Conservation (phyloP, 1,140 invertebrate genomes). For the Eriosoma lanigerum region DNA sequence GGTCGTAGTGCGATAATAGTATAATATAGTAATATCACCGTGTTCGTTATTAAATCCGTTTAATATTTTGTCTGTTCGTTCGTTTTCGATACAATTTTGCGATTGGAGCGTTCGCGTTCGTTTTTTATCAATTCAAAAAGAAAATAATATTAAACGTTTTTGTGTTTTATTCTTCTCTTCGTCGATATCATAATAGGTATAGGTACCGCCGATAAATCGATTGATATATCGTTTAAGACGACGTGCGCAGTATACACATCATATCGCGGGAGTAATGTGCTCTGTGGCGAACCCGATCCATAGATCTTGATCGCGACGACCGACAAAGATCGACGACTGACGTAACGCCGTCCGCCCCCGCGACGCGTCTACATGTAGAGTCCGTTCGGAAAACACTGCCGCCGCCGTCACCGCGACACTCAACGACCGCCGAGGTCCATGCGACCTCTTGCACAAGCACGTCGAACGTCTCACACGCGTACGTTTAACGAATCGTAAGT, state of each 20-base stretch:
- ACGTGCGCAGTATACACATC: background rate
- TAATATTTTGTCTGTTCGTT: no score
- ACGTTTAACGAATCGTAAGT: conserved; percentile 1
- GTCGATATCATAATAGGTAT: background rate
- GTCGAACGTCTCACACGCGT: background rate
- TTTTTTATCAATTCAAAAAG: no score
- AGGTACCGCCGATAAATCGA: background rate
- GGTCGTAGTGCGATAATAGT: background rate
- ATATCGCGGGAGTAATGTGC: background rate
- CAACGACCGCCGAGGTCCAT: conserved; percentile 23
- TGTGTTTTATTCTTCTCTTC: background rate
- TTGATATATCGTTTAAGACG: no score
- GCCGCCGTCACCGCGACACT: background rate
- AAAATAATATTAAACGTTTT: no score
- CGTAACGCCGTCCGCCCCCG: no score
- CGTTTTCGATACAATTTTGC: no score
- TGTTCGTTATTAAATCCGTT: no score
- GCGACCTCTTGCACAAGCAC: conserved; percentile 7
- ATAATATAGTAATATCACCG: background rate
- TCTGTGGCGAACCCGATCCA: background rate
- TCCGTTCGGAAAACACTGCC: background rate
- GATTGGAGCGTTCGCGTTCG: no score
- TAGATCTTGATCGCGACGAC: no score
- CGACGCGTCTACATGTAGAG: background rate
- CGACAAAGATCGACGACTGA: no score